Percentiles rank a stretch among this genome's conserved stretches.
These are phyloP conservation scores for Onthophagus taurus DNA, from an alignment of 1,140 invertebrate species.

Conservation along the genomic window DNA sequence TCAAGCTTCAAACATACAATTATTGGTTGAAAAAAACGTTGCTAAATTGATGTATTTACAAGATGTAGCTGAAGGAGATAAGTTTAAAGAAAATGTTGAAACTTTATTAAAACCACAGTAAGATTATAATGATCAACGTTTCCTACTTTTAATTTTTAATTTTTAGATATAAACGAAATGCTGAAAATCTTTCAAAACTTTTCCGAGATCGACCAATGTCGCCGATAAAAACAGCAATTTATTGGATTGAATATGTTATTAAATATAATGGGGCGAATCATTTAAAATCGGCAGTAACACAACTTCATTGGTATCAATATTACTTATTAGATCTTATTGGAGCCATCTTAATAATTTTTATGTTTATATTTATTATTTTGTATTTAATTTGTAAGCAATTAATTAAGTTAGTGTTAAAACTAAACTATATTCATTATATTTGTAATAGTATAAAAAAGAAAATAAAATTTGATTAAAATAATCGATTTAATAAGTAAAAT, in stretches of 20 bases:
- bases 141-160: too few species aligned
- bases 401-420: too few species aligned
- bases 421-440: too few species aligned
- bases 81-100: slow-evolving; percentile 25
- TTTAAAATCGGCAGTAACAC: slow-evolving; percentile 38
- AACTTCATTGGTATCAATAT: slow-evolving; percentile 43
- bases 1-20: slow-evolving; percentile 41
- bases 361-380: too few species aligned
- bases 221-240: slow-evolving; percentile 25
- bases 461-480: too few species aligned
- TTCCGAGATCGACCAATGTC: slow-evolving; percentile 12
- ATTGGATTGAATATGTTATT: slow-evolving; percentile 30
- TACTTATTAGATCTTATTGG: slow-evolving; percentile 44
- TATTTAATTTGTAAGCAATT: too few species aligned
- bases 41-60: slow-evolving; percentile 31
- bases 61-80: slow-evolving; percentile 31
- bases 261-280: slow-evolving; percentile 41
- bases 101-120: too few species aligned
- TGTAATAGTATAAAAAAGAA: too few species aligned
- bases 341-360: too few species aligned
- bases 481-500: too few species aligned
- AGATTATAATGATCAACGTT: too few species aligned
- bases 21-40: slow-evolving; percentile 33
- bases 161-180: slow-evolving; percentile 7
- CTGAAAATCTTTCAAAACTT: slow-evolving; percentile 6